These are phyloP conservation scores for Autographa pulchrina DNA, from an alignment of 2,888 invertebrate species.

Conservation along the genomic window DNA sequence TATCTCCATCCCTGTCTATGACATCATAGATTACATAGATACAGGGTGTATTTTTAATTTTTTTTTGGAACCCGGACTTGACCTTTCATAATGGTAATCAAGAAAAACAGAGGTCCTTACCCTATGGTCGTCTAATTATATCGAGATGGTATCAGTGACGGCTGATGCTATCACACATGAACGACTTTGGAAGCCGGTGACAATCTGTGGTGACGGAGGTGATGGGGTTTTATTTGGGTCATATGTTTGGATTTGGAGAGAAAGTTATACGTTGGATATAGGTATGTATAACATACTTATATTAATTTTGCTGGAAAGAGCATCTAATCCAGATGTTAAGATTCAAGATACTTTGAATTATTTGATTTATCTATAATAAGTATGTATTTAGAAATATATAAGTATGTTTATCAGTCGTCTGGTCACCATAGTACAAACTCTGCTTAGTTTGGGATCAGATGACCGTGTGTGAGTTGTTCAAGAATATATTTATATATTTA, in stretches of 20 bases:
- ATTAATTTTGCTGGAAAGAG: too few relatives aligned
- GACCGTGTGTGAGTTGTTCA: too few relatives aligned
- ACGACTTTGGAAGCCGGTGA: slow-evolving; percentile 26
- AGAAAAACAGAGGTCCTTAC: slow-evolving; percentile 48
- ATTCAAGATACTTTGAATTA: too few relatives aligned
- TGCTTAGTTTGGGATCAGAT: too few relatives aligned
- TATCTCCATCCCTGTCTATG: not conserved
- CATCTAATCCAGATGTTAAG: too few relatives aligned
- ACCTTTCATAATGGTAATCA: not conserved
- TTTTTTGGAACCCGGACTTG: not conserved
- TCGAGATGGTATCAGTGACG: slow-evolving; percentile 57
- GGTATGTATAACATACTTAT: too few relatives aligned
- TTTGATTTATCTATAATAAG: too few relatives aligned
- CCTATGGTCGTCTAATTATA: slow-evolving; percentile 45
- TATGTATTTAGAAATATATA: too few relatives aligned
- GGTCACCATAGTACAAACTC: too few relatives aligned
- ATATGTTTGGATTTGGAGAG: slow-evolving; percentile 5
- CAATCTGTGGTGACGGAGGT: slow-evolving; percentile 34
- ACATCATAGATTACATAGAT: not conserved
- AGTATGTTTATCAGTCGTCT: too few relatives aligned
- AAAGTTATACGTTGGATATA: not conserved
- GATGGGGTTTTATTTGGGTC: slow-evolving; percentile 24
- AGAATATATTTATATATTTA: too few relatives aligned
- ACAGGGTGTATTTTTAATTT: not conserved
- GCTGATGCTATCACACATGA: slow-evolving; percentile 60